Percentiles rank a stretch among this genome's conserved stretches.
Conservation (phyloP, 2,113 vertebrate species). For the Monarcha castaneiventris region DNA sequence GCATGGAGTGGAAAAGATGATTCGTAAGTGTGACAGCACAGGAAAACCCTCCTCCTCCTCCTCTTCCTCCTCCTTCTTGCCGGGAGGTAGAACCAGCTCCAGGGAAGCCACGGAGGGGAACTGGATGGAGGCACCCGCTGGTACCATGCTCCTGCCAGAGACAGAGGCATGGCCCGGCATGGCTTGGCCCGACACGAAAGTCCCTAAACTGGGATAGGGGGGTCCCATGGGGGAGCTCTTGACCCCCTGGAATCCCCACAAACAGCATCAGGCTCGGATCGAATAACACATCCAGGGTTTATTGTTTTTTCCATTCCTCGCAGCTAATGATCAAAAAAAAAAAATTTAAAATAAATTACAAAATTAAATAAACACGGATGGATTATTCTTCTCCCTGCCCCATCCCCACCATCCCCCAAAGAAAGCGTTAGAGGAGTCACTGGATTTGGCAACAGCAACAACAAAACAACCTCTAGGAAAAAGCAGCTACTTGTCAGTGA, state of each 20-base stretch:
- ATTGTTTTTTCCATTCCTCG: conserved; percentile 71
- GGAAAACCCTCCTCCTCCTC: neutral
- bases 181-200: neutral
- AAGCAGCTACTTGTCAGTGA: neutral
- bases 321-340: conserved; percentile 68
- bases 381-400: conserved; percentile 33
- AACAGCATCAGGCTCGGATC: conserved; percentile 18
- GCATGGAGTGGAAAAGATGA: conserved; percentile 6
- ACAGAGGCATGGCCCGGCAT: neutral
- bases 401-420: neutral
- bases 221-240: neutral
- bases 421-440: conserved; percentile 6
- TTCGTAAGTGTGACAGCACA: neutral
- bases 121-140: rapidly evolving
- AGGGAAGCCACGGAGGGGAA: neutral
- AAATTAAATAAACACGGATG: conserved; percentile 77
- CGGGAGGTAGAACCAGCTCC: rapidly evolving
- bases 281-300: conserved; percentile 71
- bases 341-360: conserved; percentile 80
- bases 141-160: neutral
- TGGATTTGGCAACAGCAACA: conserved; percentile 52
- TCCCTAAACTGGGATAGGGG: neutral
- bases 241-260: neutral
- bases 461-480: conserved; percentile 30
- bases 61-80: neutral